Percentiles rank a stretch among this genome's conserved stretches.
phyloP scores from a whole-genome alignment of 2,113 vertebrate species.

The Crotalus horridus region DNA sequence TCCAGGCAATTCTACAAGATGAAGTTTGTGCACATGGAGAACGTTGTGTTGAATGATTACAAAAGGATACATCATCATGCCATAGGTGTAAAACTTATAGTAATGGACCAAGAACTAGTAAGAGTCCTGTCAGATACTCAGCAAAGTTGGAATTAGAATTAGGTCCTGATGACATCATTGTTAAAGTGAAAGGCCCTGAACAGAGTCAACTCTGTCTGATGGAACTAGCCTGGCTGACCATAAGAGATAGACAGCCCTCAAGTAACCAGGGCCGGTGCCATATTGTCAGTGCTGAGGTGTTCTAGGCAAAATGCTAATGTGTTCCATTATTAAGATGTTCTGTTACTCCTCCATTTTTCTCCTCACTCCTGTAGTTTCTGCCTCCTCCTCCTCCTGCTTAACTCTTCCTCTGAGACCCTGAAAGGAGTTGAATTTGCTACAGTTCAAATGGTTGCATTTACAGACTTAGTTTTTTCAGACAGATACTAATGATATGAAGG shows the following conservation, averaged over 20 bases:
- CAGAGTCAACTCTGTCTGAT: not conserved
- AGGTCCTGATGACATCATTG: not conserved
- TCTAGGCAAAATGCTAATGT: not conserved
- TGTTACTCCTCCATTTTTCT: not conserved
- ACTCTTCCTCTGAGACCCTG: not conserved
- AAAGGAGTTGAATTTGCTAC: not conserved
- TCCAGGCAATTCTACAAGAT: not conserved
- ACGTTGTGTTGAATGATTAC: not conserved
- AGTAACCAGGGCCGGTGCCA: not conserved
- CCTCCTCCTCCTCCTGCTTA: not conserved
- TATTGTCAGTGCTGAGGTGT: not conserved
- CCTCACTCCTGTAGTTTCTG: not conserved
- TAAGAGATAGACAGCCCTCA: not conserved
- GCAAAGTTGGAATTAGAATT: not conserved
- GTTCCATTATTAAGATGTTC: not conserved
- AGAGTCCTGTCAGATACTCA: not conserved
- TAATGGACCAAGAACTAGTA: not conserved
- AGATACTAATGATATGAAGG: not conserved
- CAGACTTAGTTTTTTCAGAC: not conserved
- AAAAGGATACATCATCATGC: not conserved
- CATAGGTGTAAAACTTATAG: not conserved
- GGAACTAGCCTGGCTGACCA: not conserved
- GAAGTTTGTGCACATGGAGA: not conserved
- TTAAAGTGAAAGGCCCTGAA: not conserved
- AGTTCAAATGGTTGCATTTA: not conserved